A percentile compares a stretch with the other conserved stretches of the same genome.
phyloP scores from a whole-genome alignment of 1,140 invertebrate genomes.

The Trialeurodes vaporariorum region DNA sequence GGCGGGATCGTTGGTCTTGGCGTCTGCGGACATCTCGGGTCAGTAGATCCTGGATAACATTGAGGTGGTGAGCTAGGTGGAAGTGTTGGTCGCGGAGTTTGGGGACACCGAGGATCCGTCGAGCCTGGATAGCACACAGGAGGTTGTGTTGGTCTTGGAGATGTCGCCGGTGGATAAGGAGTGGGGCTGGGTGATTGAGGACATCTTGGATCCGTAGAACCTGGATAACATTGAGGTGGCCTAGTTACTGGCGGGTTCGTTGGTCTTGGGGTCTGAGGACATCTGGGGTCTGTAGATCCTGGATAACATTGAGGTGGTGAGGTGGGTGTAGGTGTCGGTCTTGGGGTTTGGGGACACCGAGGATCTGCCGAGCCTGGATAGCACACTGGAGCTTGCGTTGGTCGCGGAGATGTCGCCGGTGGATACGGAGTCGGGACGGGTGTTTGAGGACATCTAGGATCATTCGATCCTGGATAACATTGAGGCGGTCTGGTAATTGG shows the following conservation, averaged over 20 bases:
- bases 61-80: conserved; percentile 17
- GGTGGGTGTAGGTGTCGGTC: conserved; percentile 23
- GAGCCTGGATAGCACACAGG: conserved; percentile 29
- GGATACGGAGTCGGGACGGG: conserved; percentile 22
- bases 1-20: conserved; percentile 18
- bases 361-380: conserved; percentile 33
- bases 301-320: conserved; percentile 28
- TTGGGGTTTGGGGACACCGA: conserved; percentile 28
- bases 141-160: conserved; percentile 18
- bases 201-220: conserved; percentile 32
- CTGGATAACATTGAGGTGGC: conserved; percentile 26
- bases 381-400: conserved; percentile 21
- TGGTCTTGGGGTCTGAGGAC: conserved; percentile 24
- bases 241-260: conserved; percentile 17
- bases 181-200: conserved; percentile 21
- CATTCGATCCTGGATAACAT: conserved; percentile 25
- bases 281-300: conserved; percentile 30
- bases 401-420: conserved; percentile 24
- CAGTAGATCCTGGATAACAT: conserved; percentile 29
- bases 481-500: conserved; percentile 19
- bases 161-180: conserved; percentile 18
- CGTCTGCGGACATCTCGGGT: conserved; percentile 27
- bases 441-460: conserved; percentile 22
- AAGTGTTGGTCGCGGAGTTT: conserved; percentile 21
- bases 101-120: conserved; percentile 28